phyloP scores from a whole-genome alignment of 2,797 vertebrate species.

The Muscicapa striata region DNA sequence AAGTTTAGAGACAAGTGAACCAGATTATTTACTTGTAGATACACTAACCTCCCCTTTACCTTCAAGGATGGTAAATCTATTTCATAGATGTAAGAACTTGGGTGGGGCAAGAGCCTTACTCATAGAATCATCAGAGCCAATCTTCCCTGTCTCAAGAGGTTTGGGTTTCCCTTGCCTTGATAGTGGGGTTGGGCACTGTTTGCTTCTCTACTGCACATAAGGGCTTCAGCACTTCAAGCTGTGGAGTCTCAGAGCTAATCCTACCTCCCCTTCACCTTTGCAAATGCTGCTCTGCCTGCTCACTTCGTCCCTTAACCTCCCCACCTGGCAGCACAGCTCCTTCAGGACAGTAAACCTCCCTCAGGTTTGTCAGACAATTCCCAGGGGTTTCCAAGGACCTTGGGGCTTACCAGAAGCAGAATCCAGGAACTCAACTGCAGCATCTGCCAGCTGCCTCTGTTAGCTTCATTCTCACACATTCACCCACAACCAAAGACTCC shows the following conservation, averaged over 20 bases:
- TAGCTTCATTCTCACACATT: neutral
- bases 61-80: rapidly evolving
- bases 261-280: neutral
- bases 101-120: neutral
- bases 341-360: neutral
- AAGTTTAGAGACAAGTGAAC: neutral
- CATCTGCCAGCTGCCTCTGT: neutral
- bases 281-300: neutral
- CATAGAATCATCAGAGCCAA: neutral
- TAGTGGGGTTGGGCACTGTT: neutral
- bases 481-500: neutral
- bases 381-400: neutral
- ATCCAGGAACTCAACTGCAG: neutral
- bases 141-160: neutral
- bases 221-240: neutral
- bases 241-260: neutral
- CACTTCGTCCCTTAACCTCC: neutral
- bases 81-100: neutral
- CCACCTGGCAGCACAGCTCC: neutral
- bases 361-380: neutral
- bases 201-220: neutral
- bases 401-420: neutral
- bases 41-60: neutral
- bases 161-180: neutral
- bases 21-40: neutral